Evolutionary conservation across 2,888 invertebrate species (phyloP).

Genomic region (Julus scandinavius): DNA sequence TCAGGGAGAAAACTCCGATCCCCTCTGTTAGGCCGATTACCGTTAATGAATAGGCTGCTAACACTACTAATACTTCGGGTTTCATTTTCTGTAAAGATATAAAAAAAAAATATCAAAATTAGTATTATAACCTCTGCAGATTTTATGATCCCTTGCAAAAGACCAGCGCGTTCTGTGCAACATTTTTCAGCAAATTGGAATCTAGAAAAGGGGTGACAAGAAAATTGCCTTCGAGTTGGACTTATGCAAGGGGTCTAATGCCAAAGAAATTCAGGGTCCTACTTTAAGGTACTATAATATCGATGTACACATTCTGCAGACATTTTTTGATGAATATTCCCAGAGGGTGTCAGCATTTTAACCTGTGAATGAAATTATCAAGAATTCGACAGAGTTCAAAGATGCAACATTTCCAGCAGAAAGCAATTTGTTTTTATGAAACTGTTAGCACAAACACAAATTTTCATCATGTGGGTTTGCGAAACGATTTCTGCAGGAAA

Average conservation of each 20-base stretch:
- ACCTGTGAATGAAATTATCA: constrained; percentile 7
- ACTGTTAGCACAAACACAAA: background rate
- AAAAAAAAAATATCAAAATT: constrained; percentile 30
- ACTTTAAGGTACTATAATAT: background rate
- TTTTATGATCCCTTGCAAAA: background rate
- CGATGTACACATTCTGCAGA: background rate
- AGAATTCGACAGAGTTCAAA: background rate
- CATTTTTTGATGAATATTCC: background rate
- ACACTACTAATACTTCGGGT: constrained; percentile 49
- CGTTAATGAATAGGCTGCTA: constrained; percentile 54
- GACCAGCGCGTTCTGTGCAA: background rate
- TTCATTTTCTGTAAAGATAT: constrained; percentile 50
- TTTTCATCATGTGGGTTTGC: constrained; percentile 4
- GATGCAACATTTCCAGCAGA: background rate
- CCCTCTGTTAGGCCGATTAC: constrained; percentile 54
- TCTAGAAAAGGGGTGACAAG: too few relatives aligned
- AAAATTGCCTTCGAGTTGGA: too few relatives aligned
- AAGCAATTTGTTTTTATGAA: background rate
- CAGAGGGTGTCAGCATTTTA: background rate
- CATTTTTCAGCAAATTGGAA: too few relatives aligned
- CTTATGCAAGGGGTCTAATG: too few relatives aligned
- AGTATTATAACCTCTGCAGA: background rate
- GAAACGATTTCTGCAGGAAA: background rate
- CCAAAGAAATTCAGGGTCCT: background rate
- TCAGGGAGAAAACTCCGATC: constrained; percentile 56